A percentile compares a stretch with the other conserved stretches of the same genome.
phyloP scores from a whole-genome alignment of 1,140 invertebrate species.

The Scaptomyza pallida region DNA sequence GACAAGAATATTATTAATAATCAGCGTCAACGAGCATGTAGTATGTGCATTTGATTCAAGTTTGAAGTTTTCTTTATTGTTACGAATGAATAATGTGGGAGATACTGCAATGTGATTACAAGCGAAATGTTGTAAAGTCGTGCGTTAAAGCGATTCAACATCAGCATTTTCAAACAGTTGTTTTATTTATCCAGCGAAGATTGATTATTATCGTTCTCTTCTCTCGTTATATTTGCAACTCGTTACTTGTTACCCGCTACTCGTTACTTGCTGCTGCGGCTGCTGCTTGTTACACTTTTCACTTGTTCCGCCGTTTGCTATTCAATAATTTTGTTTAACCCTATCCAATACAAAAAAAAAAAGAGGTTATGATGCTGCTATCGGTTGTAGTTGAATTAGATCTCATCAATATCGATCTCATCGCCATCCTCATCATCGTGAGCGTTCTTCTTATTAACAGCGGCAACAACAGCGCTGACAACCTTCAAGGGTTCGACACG shows the following conservation, averaged over 20 bases:
- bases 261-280: background rate
- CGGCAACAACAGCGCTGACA: slow-evolving; percentile 82
- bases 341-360: slow-evolving; percentile 7
- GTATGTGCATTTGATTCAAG: slow-evolving; percentile 31
- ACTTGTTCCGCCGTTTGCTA: background rate
- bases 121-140: slow-evolving; percentile 31
- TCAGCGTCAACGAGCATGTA: slow-evolving; percentile 25
- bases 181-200: background rate
- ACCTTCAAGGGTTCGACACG: slow-evolving; percentile 90
- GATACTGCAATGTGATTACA: slow-evolving; percentile 41
- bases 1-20: slow-evolving; percentile 5
- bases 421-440: slow-evolving; percentile 91
- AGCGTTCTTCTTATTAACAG: slow-evolving; percentile 85
- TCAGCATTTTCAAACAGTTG: slow-evolving; percentile 6
- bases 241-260: background rate
- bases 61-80: slow-evolving; percentile 33
- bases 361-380: background rate
- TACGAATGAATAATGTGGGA: slow-evolving; percentile 37
- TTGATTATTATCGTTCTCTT: background rate
- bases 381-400: slow-evolving; percentile 86
- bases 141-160: slow-evolving; percentile 19
- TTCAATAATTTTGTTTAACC: slow-evolving; percentile 7
- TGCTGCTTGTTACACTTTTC: background rate
- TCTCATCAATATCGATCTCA: slow-evolving; percentile 96
- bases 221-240: background rate